phyloP scores from a whole-genome alignment of 2,888 invertebrate genomes.

The Drosophila affinis region DNA sequence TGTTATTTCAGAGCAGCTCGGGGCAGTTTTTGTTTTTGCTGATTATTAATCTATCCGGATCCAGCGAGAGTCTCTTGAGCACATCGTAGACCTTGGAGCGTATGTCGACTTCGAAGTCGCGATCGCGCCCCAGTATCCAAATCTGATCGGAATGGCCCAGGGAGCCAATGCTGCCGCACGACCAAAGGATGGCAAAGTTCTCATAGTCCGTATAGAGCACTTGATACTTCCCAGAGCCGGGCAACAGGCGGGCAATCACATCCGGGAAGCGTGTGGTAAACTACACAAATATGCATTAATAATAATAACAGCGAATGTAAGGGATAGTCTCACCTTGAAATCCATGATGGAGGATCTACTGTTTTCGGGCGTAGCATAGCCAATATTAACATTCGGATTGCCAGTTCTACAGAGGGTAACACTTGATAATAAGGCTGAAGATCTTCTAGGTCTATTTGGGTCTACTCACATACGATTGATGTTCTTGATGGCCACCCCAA shows the following conservation, averaged over 20 bases:
- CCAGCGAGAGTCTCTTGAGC: constrained; percentile 86
- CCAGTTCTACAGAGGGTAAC: constrained; percentile 85
- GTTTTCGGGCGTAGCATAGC: constrained; percentile 87
- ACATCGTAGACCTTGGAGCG: constrained; percentile 88
- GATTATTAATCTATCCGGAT: constrained; percentile 89
- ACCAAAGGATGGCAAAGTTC: constrained; percentile 89
- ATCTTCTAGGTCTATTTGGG: no score
- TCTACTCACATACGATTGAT: constrained; percentile 87
- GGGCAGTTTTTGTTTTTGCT: constrained; percentile 88
- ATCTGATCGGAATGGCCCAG: constrained; percentile 87
- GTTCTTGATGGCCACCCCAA: constrained; percentile 87
- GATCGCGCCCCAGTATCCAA: constrained; percentile 88
- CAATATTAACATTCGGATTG: constrained; percentile 86
- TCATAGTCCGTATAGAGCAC: constrained; percentile 90
- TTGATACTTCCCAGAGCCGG: constrained; percentile 89
- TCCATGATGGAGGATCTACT: constrained; percentile 85
- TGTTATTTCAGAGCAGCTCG: constrained; percentile 58
- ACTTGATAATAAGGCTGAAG: background rate
- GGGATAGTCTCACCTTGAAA: constrained; percentile 78
- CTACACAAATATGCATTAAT: constrained; percentile 64
- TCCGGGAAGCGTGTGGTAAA: constrained; percentile 87
- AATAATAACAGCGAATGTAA: background rate
- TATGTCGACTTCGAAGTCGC: constrained; percentile 87
- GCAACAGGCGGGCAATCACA: constrained; percentile 87
- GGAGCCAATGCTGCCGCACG: constrained; percentile 87